Conservation (phyloP, 2,113 vertebrate genomes). For the Perca flavescens region DNA sequence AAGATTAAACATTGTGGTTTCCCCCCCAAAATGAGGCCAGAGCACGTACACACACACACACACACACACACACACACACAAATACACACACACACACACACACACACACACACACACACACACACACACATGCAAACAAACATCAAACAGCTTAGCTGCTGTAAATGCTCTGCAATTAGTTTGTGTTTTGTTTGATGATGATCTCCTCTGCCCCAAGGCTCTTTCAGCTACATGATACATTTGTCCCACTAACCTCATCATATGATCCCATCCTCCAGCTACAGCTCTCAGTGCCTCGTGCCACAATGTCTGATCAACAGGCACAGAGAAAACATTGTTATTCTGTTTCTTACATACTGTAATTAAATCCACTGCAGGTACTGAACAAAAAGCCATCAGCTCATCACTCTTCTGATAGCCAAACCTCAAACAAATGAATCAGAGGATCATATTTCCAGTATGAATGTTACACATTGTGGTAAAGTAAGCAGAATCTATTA, state of each 20-base stretch:
- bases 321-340: conserved; percentile 2
- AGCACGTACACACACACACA: conserved; percentile 44
- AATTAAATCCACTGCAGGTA: background rate
- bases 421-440: conserved; percentile 46
- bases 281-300: conserved; percentile 56
- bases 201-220: conserved; percentile 59
- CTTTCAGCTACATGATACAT: conserved; percentile 66
- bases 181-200: conserved; percentile 76
- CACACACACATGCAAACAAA: conserved; percentile 42
- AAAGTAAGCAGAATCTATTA: conserved; percentile 5
- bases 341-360: background rate
- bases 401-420: conserved; percentile 12
- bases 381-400: background rate
- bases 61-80: conserved; percentile 38
- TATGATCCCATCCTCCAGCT: conserved; percentile 29
- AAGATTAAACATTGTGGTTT: conserved; percentile 81
- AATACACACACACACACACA: conserved; percentile 46
- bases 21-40: conserved; percentile 62
- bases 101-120: conserved; percentile 41
- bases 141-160: conserved; percentile 64
- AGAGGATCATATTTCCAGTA: conserved; percentile 21
- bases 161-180: conserved; percentile 80
- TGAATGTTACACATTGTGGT: background rate
- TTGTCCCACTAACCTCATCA: conserved; percentile 70
- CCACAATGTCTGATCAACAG: conserved; percentile 39